Conservation (phyloP, 2,797 vertebrate genomes). For the Syncerus caffer region DNA sequence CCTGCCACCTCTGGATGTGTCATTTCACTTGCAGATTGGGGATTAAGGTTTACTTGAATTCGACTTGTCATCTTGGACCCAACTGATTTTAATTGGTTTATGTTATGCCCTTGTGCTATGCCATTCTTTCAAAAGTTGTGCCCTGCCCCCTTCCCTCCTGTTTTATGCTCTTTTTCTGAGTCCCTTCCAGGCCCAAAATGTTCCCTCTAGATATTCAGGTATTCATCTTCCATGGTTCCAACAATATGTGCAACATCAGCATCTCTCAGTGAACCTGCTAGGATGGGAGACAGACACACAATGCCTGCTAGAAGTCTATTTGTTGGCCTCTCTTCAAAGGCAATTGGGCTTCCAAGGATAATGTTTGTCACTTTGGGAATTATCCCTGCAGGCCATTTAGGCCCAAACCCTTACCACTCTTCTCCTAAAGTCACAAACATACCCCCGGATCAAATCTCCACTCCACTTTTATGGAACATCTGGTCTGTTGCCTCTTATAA, state of each 20-base stretch:
- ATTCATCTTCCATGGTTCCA: not conserved
- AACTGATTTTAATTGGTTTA: not conserved
- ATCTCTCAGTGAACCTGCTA: not conserved
- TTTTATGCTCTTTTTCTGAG: not conserved
- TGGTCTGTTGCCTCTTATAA: not conserved
- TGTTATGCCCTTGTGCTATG: not conserved
- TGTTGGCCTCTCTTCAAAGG: not conserved
- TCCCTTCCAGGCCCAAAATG: not conserved
- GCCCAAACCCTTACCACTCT: not conserved
- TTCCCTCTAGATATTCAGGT: not conserved
- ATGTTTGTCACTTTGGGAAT: not conserved
- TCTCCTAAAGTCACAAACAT: not conserved
- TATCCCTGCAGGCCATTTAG: not conserved
- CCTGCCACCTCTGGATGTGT: not conserved
- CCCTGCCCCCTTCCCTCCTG: not conserved
- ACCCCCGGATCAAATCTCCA: not conserved
- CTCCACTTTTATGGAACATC: not conserved
- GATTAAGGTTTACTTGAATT: not conserved
- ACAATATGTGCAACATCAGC: not conserved
- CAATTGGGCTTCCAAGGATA: not conserved
- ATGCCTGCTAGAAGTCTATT: not conserved
- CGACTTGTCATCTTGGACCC: not conserved
- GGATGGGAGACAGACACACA: not conserved
- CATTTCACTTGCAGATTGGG: not conserved
- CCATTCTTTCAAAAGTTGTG: not conserved